Base-by-base conservation (phyloP, 2,888 invertebrate species). In the Athetis lepigone region DNA sequence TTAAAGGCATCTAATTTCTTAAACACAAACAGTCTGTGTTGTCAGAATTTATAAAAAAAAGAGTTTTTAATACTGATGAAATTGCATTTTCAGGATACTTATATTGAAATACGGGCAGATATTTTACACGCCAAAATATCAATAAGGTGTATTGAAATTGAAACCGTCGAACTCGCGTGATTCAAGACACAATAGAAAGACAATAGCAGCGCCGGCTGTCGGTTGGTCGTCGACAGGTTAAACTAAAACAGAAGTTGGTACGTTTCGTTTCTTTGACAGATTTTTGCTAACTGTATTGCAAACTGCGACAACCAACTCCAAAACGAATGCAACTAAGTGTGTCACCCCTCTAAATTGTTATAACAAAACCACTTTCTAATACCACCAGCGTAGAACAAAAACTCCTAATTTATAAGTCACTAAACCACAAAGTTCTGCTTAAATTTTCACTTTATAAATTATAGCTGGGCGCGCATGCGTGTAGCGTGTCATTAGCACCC, bases 401-500 rank as follows among this genome's bases (percentile, higher is more conserved):
- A 45, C 49, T 47, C 39, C 16, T 39, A 69, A 60, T 54, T 51
- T 56, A 47, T 50, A 58, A 58, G 56, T 59, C 66, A 57, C 56
- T 33, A 27, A 61, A 36, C 61, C 59, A 73, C 56, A 11, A 60
- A 33, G 63, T 55, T 68, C 61, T 60, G 54, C 60, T 66, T 60
- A 67, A 67, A 70, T 73, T 73, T 69, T 71, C 77, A 77, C 75
- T 77, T 75, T 73, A 79, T 79, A 80, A 80, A 79, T 79, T 67
- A 75, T 50, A 51, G 37, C 29, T 23, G 51, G 47, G 37, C 56
- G 71, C 75, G 65, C 59, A 65, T 65, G 75, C 72, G 80, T 88
- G 87, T 75, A 83, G 67, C 85, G 80, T 85, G 86, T 90, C 89
- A 82, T 90, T 89, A 87, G 84, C 90, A 89, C 89, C 84, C 84